Base-by-base conservation (phyloP, 1,140 invertebrate genomes). In the Drosophila nasuta region DNA sequence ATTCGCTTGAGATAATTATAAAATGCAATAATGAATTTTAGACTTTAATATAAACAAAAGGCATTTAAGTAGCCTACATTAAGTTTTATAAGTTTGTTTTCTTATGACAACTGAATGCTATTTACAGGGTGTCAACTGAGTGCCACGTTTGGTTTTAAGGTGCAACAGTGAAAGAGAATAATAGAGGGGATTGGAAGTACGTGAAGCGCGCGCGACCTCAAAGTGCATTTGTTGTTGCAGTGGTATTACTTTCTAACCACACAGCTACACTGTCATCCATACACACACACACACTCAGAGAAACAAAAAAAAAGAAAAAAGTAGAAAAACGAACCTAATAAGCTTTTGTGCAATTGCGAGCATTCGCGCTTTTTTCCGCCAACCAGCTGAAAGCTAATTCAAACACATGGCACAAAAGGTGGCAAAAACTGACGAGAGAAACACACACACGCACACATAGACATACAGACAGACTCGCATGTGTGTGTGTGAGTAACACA, bases 381-480 rank as follows among this genome's bases (percentile, higher is more conserved):
- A 79, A 70, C 77, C 81, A 70, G 60, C 75, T 78, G 71, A 88
- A 89, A 88, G 81, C 83, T 88, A 88, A 88, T 89, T 89, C 85
- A 81, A 88, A 89, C 77, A 89, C 85, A 80, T 79, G 78, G 62
- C 77, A 89, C 77, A 88, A 89, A 81, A 83, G 85, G 81, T 81
- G 62, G 68, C 68, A 76, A 88, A 75, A 73, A 67, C 58, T 58
- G 63, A 66, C 58, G 62, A 43, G 52, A 56, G 51, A 77, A 38
- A 13, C 57, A 59, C 57, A 30, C 57, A 52, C 13, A 43, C 20
- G 35, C 54, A 20, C 35, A 57, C n/a, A 57, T 10, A 45, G 5
- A 46, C 10, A 25, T 17, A 49, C 13, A 15, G 48, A 46, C n/a
- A 15, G 48, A 20, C 20, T 20, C 15, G 17, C 52, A 49, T 49